phyloP scores from a whole-genome alignment of 2,113 vertebrate genomes.

The Ciconia stormi region DNA sequence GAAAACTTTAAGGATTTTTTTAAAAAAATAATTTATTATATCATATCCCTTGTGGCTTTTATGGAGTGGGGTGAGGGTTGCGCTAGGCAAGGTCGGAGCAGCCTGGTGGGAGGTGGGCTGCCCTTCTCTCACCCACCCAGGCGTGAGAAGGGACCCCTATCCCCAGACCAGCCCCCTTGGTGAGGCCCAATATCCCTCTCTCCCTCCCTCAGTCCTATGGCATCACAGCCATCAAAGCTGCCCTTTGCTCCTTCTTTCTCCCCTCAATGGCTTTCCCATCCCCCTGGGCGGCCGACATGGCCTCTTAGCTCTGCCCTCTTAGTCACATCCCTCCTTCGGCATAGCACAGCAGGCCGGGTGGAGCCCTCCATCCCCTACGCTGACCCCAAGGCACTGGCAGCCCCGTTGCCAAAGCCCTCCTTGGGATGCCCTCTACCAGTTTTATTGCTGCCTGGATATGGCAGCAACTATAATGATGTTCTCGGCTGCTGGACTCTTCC shows the following conservation, averaged over 20 bases:
- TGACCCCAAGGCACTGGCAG: fast-evolving
- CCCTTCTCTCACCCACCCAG: fast-evolving
- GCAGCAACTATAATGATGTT: not conserved
- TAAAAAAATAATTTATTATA: no score
- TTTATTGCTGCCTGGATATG: not conserved
- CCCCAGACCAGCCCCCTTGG: no score
- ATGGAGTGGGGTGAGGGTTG: not conserved
- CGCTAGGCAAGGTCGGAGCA: not conserved
- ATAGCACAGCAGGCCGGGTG: no score
- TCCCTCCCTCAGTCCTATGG: not conserved
- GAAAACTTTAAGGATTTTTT: not conserved
- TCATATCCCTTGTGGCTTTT: not conserved
- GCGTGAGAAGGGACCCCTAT: fast-evolving
- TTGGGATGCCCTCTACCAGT: not conserved
- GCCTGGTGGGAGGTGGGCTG: not conserved
- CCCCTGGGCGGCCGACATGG: fast-evolving
- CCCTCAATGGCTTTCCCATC: not conserved
- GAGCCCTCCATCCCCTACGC: fast-evolving
- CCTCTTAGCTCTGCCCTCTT: not conserved
- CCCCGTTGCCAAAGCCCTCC: not conserved
- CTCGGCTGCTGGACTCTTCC: not conserved
- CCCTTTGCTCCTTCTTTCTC: not conserved
- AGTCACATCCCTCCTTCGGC: fast-evolving
- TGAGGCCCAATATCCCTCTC: not conserved
- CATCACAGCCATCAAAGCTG: not conserved